A percentile compares a stretch with the other conserved stretches of the same genome.
Conservation (phyloP, 2,888 invertebrate genomes). For the Drosophila algonquin region DNA sequence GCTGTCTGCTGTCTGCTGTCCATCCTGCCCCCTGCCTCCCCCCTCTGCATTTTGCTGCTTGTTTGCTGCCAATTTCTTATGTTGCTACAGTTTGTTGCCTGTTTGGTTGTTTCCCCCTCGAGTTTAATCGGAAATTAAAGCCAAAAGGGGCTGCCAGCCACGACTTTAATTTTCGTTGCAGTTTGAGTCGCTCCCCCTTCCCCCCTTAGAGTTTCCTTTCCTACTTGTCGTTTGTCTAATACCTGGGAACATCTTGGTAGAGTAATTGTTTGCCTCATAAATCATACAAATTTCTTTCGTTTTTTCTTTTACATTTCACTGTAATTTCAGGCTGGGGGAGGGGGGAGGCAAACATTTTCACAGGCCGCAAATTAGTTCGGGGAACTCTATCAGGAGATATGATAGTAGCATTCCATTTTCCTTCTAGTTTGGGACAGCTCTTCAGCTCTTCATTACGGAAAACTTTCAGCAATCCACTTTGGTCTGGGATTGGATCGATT, state of each 20-base stretch:
- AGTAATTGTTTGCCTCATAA: constrained; percentile 75
- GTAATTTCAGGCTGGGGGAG: constrained; percentile 59
- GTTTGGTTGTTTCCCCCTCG: constrained; percentile 47
- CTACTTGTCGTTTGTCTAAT: constrained; percentile 49
- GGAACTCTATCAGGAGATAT: constrained; percentile 1
- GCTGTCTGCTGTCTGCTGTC: constrained; percentile 1
- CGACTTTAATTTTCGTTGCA: constrained; percentile 78
- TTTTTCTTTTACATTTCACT: constrained; percentile 60
- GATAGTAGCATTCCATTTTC: constrained; percentile 1
- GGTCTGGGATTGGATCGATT: not conserved
- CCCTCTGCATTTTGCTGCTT: constrained; percentile 67
- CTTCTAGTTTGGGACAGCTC: not conserved
- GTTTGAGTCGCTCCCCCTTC: constrained; percentile 33
- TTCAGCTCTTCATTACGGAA: constrained; percentile 30
- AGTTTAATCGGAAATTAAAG: constrained; percentile 80
- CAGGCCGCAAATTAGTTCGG: constrained; percentile 47
- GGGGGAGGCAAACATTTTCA: constrained; percentile 47
- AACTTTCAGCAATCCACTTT: constrained; percentile 19
- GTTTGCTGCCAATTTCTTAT: constrained; percentile 80
- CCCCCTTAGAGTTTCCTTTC: constrained; percentile 1
- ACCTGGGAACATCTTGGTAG: constrained; percentile 71
- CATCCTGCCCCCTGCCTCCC: not conserved
- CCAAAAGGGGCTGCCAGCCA: constrained; percentile 76
- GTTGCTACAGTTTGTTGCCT: constrained; percentile 73
- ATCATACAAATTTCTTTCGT: constrained; percentile 68